Evolutionary conservation across 2,888 invertebrate genomes (phyloP), one percentile per base, ranked within the genome.

Genomic region (Chymomyza caudatula): DNA sequence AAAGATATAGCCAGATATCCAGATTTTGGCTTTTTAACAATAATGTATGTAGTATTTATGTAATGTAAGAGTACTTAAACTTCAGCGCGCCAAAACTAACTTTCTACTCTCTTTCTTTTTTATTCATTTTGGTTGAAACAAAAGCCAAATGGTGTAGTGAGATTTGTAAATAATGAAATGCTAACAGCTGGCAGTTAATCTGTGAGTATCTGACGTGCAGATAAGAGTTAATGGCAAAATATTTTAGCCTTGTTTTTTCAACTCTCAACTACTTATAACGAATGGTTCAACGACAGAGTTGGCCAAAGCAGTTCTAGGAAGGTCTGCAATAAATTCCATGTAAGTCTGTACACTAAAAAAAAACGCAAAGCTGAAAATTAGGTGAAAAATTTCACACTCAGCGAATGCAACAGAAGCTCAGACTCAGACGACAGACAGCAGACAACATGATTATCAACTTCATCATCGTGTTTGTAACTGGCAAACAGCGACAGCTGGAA

Each of bases 301-400:
- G 55, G 65, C 67, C 52, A 61, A 74, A 71, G 69, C 75, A 74
- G 71, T 78, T 78, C 74, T 66, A 43, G 42, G 77, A 78, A 78
- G 76, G 74, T 56, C 11, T 8, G 29, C 29, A 37, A 37, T 67
- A 76, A 78, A 76, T 78, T 78, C 78, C 65, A 57, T 73, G 68
- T 78, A 78, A 76, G 69, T 65, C 69, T 11, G 11, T 4, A 11
- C 29, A 37, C 11, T 37, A 37, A 37, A 37, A 37, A 29, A 29
- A 44, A 53, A 53, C 29, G 29, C 29, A 37, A 37, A 11, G 29
- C 29, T 11, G 13, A 63, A 56, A 73, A 71, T 63, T 74, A 78
- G 74, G 78, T 78, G 76, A 61, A 76, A 69, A 72, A 78, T 67
- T 78, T 78, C 76, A 78, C 78, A 78, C 78, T 78, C 76, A 62